Evolutionary conservation across 1,140 invertebrate species (phyloP).

Genomic region (Calliopsis andreniformis): DNA sequence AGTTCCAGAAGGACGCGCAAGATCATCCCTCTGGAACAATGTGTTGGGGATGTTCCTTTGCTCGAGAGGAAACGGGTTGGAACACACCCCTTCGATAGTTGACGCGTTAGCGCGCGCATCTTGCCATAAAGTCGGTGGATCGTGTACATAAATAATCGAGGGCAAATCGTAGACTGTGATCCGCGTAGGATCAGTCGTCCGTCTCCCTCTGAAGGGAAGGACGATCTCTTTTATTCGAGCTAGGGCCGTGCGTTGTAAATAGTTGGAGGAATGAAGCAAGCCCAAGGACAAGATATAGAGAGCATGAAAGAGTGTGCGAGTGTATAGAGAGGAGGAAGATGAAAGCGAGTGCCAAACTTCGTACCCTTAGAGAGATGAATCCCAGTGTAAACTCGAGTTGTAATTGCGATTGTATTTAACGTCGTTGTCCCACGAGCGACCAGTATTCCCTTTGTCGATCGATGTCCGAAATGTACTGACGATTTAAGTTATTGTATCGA

Average conservation of each 20-base stretch:
- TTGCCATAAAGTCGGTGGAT: conserved; percentile 69
- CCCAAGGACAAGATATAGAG: not conserved
- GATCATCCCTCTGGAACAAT: not conserved
- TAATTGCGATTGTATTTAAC: conserved; percentile 72
- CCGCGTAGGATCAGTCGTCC: conserved; percentile 28
- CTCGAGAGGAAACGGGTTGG: not conserved
- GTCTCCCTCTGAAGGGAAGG: not conserved
- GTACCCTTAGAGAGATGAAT: conserved; percentile 67
- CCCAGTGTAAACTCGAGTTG: conserved; percentile 74
- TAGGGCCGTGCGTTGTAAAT: conserved; percentile 27
- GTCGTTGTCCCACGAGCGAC: conserved; percentile 73
- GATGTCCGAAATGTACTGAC: conserved; percentile 76
- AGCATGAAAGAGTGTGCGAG: not conserved
- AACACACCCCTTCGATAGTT: not conserved
- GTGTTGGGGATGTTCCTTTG: no score
- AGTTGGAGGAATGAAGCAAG: not conserved
- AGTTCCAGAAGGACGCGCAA: not conserved
- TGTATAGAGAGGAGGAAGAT: conserved; percentile 10
- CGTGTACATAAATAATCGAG: conserved; percentile 55
- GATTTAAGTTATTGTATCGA: conserved; percentile 77
- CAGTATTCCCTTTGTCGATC: conserved; percentile 79
- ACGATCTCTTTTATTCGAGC: not conserved
- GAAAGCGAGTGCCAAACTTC: conserved; percentile 79
- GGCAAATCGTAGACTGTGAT: conserved; percentile 32
- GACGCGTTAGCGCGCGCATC: conserved; percentile 51